phyloP scores from a whole-genome alignment of 2,113 vertebrate species.

The Pedionomus torquatus region DNA sequence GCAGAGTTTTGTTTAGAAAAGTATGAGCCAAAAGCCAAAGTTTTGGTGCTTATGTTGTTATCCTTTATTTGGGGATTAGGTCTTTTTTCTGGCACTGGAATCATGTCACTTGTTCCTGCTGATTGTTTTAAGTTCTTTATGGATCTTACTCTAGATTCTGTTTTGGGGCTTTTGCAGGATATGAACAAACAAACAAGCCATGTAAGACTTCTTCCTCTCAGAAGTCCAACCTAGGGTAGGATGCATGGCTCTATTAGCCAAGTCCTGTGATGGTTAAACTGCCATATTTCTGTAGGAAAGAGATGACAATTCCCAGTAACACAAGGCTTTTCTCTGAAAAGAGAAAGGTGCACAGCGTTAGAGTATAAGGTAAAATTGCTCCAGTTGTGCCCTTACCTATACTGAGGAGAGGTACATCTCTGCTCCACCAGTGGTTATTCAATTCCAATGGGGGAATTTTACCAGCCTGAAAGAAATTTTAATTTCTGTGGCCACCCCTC shows the following conservation, averaged over 20 bases:
- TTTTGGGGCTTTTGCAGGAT: not conserved
- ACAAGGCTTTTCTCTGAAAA: not conserved
- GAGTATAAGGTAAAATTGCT: not conserved
- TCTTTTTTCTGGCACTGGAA: not conserved
- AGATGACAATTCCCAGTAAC: not conserved
- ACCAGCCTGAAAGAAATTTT: not conserved
- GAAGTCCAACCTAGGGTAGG: not conserved
- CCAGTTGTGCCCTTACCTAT: not conserved
- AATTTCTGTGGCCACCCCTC: not conserved
- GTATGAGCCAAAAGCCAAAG: not conserved
- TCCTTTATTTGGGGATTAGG: not conserved
- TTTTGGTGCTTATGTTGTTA: not conserved
- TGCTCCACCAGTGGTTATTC: not conserved
- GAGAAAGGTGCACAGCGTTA: rapidly evolving
- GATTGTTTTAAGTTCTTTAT: not conserved
- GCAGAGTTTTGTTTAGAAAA: not conserved
- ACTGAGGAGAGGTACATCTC: not conserved
- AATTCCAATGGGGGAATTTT: not conserved
- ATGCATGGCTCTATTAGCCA: rapidly evolving
- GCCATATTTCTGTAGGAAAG: not conserved
- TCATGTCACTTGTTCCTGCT: not conserved
- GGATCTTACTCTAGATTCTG: not conserved
- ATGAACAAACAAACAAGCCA: not conserved
- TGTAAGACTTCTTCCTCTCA: not conserved
- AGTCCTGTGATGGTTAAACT: not conserved